Evolutionary conservation across 1,140 invertebrate genomes (phyloP).

Genomic region (Pseudomyrmex sp.): DNA sequence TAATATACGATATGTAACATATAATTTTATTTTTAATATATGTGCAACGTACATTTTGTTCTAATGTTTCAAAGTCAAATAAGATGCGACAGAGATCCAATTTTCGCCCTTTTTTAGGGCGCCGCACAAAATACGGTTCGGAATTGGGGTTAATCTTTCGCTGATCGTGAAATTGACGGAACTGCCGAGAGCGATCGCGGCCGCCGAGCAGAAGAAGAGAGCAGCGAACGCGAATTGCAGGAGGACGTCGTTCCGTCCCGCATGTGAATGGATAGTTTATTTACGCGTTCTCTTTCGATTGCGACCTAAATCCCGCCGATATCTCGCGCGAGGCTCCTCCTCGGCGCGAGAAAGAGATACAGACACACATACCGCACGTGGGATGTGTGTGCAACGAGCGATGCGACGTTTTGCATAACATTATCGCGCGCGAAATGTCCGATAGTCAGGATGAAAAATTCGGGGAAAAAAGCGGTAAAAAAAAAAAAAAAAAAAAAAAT

Average conservation of each 20-base stretch:
- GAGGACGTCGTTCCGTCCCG: not conserved
- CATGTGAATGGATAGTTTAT: conserved; percentile 43
- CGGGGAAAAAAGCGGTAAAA: not conserved
- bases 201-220: not conserved
- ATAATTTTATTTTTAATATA: too few relatives aligned
- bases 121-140: too few relatives aligned
- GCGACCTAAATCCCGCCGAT: conserved; percentile 64
- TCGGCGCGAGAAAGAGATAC: conserved; percentile 43
- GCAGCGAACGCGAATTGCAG: not conserved
- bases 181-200: not conserved
- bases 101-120: too few relatives aligned
- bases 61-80: too few relatives aligned
- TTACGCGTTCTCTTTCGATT: conserved; percentile 28
- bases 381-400: conserved; percentile 7
- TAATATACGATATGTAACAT: too few relatives aligned
- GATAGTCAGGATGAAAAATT: conserved; percentile 19
- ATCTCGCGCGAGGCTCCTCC: conserved; percentile 21
- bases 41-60: too few relatives aligned
- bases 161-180: not conserved
- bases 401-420: conserved; percentile 32
- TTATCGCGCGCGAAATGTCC: conserved; percentile 39
- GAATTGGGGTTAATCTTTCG: too few relatives aligned
- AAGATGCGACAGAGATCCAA: too few relatives aligned
- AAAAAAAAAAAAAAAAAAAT: not conserved
- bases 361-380: not conserved